Evolutionary conservation across 2,888 invertebrate species (phyloP), one percentile per base, ranked within the genome.

Genomic region (Lithophane ornitopus): DNA sequence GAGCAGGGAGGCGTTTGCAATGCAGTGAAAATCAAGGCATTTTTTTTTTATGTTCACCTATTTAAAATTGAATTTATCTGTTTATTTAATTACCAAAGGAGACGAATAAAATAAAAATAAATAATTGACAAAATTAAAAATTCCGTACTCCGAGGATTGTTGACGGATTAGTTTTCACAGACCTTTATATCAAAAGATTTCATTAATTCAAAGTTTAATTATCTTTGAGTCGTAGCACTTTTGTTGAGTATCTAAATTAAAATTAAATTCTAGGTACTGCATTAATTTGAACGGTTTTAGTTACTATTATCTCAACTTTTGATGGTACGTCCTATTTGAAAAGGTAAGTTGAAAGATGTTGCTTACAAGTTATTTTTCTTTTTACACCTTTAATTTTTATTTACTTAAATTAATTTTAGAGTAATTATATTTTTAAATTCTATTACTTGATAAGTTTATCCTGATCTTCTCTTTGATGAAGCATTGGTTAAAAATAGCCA

Each of bases 301-400:
- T 41, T 1, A n/a, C n/a, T n/a, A n/a, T n/a, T n/a, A 34, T 56
- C 12, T 9, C 3, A 56, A 49, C 46, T 73, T 80, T 34, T 28
- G 19, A 80, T n/a, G 41, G 0, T 62, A 22, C 14, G 3, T 9
- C 3, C 7, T 49, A n/a, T 46, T 80, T 72, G 26, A 22, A 62
- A 61, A 41, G 52, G 34, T 19, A 66, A 76, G 19, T 70, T 69
- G 9, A 68, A 44, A 76, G 79, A 70, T 76, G 69, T 52, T 62
- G 16, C 14, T 49, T n/a, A 28, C 0, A 62, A 79, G n/a, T 54
- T 77, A 28, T 65, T 9, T 39, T 3, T 19, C 12, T 19, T 11
- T 56, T 75, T 28, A 14, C 16, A n/a, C n/a, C n/a, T n/a, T n/a
- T n/a, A n/a, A n/a, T n/a, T n/a, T n/a, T n/a, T n/a, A n/a, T n/a